A percentile compares a stretch with the other conserved stretches of the same genome.
Conservation (phyloP, 2,888 invertebrate species). For the Malacosoma neustria region DNA sequence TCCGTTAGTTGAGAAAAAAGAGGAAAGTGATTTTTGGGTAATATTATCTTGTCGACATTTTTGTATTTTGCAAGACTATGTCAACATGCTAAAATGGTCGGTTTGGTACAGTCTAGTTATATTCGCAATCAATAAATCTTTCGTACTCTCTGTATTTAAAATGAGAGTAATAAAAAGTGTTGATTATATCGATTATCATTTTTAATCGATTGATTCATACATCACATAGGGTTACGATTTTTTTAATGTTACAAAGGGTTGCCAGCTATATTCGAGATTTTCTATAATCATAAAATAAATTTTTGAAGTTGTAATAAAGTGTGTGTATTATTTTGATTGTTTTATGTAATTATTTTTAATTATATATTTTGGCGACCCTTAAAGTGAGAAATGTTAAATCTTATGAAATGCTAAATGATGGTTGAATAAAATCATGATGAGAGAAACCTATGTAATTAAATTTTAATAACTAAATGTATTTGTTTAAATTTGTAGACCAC, state of each 20-base stretch:
- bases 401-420: constrained; percentile 28
- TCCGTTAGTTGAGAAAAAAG: constrained; percentile 21
- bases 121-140: not conserved
- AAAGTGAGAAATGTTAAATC: constrained; percentile 14
- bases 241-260: not conserved
- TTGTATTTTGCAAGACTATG: constrained; percentile 9
- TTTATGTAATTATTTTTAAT: constrained; percentile 8
- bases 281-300: constrained; percentile 15
- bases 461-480: constrained; percentile 9
- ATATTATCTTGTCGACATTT: constrained; percentile 4
- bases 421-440: constrained; percentile 29
- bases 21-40: constrained; percentile 20
- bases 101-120: not conserved
- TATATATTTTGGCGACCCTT: constrained; percentile 4
- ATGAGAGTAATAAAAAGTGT: constrained; percentile 11
- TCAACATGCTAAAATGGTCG: not conserved
- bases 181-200: constrained; percentile 17
- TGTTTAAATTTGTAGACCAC: constrained; percentile 20
- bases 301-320: not conserved
- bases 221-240: constrained; percentile 22
- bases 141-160: not conserved
- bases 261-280: constrained; percentile 9
- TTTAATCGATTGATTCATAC: constrained; percentile 18
- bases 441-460: constrained; percentile 31
- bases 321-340: not conserved